A percentile compares a stretch with the other conserved stretches of the same genome.
Evolutionary conservation across 2,888 invertebrate species (phyloP).

Genomic region (Callyntrura guangdongensis): DNA sequence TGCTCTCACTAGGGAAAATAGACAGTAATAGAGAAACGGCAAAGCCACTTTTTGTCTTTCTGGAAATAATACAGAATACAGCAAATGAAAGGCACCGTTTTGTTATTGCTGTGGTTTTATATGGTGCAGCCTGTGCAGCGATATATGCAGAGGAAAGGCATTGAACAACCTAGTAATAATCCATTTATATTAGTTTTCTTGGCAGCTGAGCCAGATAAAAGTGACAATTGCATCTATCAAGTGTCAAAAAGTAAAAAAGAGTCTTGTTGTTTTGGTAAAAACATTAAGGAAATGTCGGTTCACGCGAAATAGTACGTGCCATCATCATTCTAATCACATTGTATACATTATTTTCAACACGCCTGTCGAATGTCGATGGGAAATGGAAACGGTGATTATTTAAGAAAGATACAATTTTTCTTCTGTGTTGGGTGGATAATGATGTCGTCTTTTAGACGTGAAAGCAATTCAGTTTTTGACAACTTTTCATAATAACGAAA

Average conservation of each 20-base stretch:
- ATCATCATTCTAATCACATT: slow-evolving; percentile 4
- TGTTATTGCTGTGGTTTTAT: not conserved
- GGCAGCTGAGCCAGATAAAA: slow-evolving; percentile 53
- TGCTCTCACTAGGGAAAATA: too few species aligned
- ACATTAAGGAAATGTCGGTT: not conserved
- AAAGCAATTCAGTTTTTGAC: not conserved
- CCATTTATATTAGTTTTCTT: slow-evolving; percentile 34
- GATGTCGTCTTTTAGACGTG: not conserved
- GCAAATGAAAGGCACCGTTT: not conserved
- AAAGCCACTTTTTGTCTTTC: not conserved
- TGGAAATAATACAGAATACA: not conserved
- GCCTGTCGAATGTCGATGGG: not conserved
- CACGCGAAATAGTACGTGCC: not conserved
- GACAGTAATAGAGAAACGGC: too few species aligned
- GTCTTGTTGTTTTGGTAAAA: not conserved
- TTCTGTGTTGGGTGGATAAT: not conserved
- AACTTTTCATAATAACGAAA: too few species aligned
- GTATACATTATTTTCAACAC: not conserved
- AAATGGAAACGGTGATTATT: slow-evolving; percentile 12
- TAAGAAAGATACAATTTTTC: not conserved
- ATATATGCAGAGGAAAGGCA: not conserved
- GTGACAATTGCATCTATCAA: slow-evolving; percentile 53
- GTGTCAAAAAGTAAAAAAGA: slow-evolving; percentile 7
- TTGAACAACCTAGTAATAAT: not conserved
- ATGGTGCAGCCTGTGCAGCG: not conserved